Percentiles rank a stretch among this genome's conserved stretches.
Conservation (phyloP, 2,113 vertebrate genomes). For the Elephas maximus region DNA sequence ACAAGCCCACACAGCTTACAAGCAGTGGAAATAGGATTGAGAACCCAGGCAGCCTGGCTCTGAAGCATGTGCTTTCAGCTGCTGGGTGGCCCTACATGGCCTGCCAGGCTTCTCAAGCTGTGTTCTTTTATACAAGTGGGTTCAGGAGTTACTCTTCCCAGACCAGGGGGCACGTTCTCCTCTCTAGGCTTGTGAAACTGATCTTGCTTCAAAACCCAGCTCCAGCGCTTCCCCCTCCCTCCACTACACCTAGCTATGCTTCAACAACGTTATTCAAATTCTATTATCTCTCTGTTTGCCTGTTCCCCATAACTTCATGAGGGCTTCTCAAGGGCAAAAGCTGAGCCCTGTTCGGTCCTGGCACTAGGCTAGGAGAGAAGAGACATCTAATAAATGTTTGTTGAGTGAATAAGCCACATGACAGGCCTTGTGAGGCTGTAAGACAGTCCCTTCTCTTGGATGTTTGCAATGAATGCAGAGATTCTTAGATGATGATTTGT, state of each 20-base stretch:
- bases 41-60: background rate
- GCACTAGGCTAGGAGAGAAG: background rate
- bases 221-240: background rate
- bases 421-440: background rate
- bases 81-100: background rate
- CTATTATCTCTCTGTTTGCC: background rate
- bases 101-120: no score
- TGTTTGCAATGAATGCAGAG: rapidly evolving
- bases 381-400: background rate
- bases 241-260: rapidly evolving
- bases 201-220: background rate
- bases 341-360: background rate
- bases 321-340: background rate
- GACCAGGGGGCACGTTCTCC: no score
- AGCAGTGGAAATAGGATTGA: background rate
- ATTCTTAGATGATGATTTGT: background rate
- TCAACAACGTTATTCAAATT: background rate
- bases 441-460: background rate
- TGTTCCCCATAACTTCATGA: rapidly evolving
- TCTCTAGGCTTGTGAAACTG: background rate
- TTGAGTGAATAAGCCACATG: background rate
- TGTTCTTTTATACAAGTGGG: background rate
- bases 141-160: rapidly evolving
- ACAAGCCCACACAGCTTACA: background rate
- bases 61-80: no score